phyloP scores from a whole-genome alignment of 2,888 invertebrate genomes.

The Rhagophthalmus giganteus region DNA sequence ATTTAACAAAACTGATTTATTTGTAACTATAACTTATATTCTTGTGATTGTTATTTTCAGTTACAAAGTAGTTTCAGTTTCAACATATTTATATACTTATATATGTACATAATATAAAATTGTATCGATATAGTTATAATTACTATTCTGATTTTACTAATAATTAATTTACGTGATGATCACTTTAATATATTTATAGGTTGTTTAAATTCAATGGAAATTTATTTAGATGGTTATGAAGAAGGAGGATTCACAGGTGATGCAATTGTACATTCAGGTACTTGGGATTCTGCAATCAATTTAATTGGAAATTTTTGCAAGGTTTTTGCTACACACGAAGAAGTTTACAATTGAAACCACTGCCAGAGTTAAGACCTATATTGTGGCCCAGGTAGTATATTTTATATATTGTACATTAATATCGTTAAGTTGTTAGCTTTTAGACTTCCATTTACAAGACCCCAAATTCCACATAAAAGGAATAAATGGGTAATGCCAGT shows the following conservation, averaged over 20 bases:
- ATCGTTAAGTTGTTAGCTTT: conserved; percentile 4
- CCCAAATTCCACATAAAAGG: background rate
- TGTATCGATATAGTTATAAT: too few species aligned
- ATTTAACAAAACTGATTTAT: too few species aligned
- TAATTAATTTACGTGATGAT: too few species aligned
- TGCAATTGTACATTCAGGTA: conserved; percentile 76
- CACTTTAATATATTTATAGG: too few species aligned
- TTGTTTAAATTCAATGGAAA: conserved; percentile 76
- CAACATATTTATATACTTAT: background rate
- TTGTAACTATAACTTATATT: too few species aligned
- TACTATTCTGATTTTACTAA: too few species aligned
- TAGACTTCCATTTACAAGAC: conserved; percentile 19
- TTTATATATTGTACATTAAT: background rate
- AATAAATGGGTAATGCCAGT: conserved; percentile 64
- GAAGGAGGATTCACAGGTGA: conserved; percentile 60
- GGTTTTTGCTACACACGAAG: background rate
- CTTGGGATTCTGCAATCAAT: conserved; percentile 86
- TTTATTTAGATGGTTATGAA: conserved; percentile 62
- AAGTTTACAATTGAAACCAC: conserved; percentile 65
- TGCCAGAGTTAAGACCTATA: conserved; percentile 66
- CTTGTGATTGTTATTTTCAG: too few species aligned
- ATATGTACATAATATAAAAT: too few species aligned
- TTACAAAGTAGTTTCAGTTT: background rate
- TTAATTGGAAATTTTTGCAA: conserved; percentile 59
- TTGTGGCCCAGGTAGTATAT: conserved; percentile 48